Conservation (phyloP, 2,888 invertebrate genomes). For the Argyresthia goedartella region DNA sequence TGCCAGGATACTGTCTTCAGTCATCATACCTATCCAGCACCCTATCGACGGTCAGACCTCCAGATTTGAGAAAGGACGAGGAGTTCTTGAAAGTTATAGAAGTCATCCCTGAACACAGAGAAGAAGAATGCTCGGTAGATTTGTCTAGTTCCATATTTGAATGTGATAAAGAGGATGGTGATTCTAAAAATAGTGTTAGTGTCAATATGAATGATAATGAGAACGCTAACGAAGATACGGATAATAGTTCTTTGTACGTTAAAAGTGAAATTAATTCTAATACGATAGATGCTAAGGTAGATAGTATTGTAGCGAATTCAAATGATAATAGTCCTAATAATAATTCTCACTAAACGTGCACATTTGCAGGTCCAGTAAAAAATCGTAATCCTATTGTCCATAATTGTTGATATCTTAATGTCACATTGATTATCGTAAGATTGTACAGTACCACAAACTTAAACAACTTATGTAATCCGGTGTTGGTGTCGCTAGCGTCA, state of each 20-base stretch:
- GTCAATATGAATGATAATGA: slow-evolving; percentile 23
- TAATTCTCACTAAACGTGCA: slow-evolving; percentile 40
- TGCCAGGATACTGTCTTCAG: slow-evolving; percentile 69
- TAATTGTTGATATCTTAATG: too few relatives aligned
- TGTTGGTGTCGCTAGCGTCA: too few relatives aligned
- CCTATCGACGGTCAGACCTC: slow-evolving; percentile 60
- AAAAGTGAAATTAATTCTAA: slow-evolving; percentile 60
- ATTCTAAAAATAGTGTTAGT: background rate
- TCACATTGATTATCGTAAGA: too few relatives aligned
- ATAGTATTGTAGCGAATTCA: slow-evolving; percentile 31
- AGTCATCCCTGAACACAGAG: slow-evolving; percentile 46
- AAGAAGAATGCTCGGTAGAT: slow-evolving; percentile 15
- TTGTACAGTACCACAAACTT: too few relatives aligned
- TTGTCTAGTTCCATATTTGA: background rate
- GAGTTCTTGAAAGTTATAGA: slow-evolving; percentile 40
- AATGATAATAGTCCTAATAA: slow-evolving; percentile 58
- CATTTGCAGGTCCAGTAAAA: too few relatives aligned
- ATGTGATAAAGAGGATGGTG: background rate
- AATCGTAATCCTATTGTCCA: too few relatives aligned
- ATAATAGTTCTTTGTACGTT: slow-evolving; percentile 24
- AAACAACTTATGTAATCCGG: too few relatives aligned
- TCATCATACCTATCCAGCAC: slow-evolving; percentile 62
- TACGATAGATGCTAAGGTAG: slow-evolving; percentile 33
- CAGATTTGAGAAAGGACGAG: slow-evolving; percentile 30
- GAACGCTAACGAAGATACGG: slow-evolving; percentile 20